Evolutionary conservation across 2,797 vertebrate genomes (phyloP).

Genomic region (Coracias cyanogaster): DNA sequence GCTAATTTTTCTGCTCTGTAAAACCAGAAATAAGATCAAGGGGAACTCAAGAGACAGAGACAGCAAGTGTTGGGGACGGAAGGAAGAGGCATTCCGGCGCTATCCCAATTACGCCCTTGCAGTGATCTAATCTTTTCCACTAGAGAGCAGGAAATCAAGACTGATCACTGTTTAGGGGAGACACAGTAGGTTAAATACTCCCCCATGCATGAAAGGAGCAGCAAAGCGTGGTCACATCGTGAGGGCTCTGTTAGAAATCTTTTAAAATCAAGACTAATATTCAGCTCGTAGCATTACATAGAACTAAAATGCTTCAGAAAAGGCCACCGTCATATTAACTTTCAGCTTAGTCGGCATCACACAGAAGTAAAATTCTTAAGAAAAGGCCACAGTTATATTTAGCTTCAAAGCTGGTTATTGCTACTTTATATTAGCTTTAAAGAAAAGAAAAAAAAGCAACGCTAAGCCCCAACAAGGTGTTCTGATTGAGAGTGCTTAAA

Average conservation of each 20-base stretch:
- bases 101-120: background rate
- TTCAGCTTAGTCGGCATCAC: background rate
- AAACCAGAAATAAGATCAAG: constrained; percentile 5
- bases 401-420: background rate
- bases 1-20: background rate
- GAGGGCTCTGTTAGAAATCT: background rate
- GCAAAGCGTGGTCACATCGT: background rate
- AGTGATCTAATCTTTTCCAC: background rate
- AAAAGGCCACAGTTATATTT: background rate
- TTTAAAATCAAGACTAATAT: background rate
- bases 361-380: background rate
- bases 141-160: background rate
- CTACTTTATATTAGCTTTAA: background rate
- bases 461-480: background rate
- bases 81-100: background rate
- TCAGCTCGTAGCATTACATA: background rate
- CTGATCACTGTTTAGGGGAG: background rate
- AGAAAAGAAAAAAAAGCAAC: background rate
- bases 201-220: background rate
- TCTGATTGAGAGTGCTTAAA: background rate
- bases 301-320: background rate
- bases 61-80: background rate
- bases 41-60: background rate
- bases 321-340: background rate
- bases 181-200: background rate